These are phyloP conservation scores for Hipposideros armiger DNA, from an alignment of 2,113 vertebrate genomes.

Conservation along the genomic window DNA sequence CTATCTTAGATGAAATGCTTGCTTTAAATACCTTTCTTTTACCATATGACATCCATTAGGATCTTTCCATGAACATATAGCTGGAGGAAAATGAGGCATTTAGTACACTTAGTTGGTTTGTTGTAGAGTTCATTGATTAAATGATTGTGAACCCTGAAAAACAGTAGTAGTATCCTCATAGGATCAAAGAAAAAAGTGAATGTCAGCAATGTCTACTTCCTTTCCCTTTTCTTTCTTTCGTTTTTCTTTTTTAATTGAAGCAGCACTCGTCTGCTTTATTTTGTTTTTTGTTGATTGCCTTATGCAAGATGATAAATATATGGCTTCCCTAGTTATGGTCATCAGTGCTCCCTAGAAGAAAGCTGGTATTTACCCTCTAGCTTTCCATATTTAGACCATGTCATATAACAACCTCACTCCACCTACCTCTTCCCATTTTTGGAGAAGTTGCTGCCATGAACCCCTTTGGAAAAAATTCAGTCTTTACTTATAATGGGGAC, in stretches of 20 bases:
- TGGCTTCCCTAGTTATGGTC: neutral
- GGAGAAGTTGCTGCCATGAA: neutral
- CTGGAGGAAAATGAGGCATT: neutral
- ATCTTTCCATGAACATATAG: neutral
- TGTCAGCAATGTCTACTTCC: neutral
- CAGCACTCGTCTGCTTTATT: neutral
- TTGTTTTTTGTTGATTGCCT: neutral
- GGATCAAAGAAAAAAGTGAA: neutral
- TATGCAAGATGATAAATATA: neutral
- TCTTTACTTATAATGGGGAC: neutral
- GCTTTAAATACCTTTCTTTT: constrained; percentile 16
- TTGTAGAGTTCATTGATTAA: neutral
- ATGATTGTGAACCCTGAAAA: neutral
- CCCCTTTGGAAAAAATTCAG: neutral
- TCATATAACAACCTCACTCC: neutral
- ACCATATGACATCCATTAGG: neutral
- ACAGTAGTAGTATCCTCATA: neutral
- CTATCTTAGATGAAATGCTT: neutral
- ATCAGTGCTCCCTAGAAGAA: neutral
- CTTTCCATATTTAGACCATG: neutral
- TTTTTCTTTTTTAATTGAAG: neutral
- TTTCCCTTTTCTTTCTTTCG: neutral
- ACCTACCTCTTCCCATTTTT: neutral
- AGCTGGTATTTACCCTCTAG: neutral
- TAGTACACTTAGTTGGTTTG: neutral